Conservation (phyloP, 2,888 invertebrate genomes). For the Eristalis arbustorum region DNA sequence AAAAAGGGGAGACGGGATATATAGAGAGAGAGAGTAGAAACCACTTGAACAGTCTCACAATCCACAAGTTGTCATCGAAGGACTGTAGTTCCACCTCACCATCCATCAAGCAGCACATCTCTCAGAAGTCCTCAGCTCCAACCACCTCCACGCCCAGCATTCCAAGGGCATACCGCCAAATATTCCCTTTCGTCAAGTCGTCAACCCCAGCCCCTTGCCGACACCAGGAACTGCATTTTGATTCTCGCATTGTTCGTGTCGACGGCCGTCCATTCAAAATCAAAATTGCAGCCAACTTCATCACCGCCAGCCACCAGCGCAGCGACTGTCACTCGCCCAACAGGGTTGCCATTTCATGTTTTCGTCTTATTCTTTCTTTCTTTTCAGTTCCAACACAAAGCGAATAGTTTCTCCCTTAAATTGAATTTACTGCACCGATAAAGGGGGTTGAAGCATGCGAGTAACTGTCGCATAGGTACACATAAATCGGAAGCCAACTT, state of each 20-base stretch:
- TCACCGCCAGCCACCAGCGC: conserved; percentile 1
- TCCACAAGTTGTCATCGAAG: too few species aligned
- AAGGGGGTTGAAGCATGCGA: conserved; percentile 65
- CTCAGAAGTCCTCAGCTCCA: too few species aligned
- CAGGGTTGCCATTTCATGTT: neutral
- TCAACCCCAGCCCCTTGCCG: neutral
- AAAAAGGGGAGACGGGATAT: too few species aligned
- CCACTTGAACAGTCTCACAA: too few species aligned
- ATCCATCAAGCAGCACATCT: too few species aligned
- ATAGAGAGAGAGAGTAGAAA: too few species aligned
- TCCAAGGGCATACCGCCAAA: too few species aligned
- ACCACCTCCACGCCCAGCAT: too few species aligned
- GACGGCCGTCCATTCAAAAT: neutral
- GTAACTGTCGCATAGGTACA: conserved; percentile 63
- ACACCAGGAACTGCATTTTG: neutral
- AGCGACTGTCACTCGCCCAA: neutral
- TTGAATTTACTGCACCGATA: conserved; percentile 58
- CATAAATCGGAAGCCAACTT: conserved; percentile 68
- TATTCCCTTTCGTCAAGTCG: too few species aligned
- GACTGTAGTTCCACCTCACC: too few species aligned
- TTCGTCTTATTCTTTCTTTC: neutral
- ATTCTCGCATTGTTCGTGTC: neutral
- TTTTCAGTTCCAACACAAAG: conserved; percentile 10
- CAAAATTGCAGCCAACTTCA: conserved; percentile 37
- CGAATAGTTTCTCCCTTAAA: conserved; percentile 47